Conservation (phyloP, 2,888 invertebrate genomes). For the Nemapogon koenigi region DNA sequence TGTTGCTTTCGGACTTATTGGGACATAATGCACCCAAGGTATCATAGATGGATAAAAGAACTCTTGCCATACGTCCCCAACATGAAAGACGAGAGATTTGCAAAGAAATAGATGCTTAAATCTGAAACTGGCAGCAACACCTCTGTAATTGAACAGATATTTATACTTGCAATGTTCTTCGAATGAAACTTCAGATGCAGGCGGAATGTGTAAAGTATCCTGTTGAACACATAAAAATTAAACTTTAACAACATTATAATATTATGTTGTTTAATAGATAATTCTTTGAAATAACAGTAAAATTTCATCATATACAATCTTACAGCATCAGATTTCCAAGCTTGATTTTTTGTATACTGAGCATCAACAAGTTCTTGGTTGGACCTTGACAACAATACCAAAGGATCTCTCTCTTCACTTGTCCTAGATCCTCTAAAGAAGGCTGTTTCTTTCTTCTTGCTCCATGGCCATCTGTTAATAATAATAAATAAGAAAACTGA, state of each 20-base stretch:
- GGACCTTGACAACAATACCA: slow-evolving; percentile 81
- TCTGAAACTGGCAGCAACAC: slow-evolving; percentile 97
- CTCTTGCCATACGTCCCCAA: slow-evolving; percentile 93
- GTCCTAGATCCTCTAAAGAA: slow-evolving; percentile 97
- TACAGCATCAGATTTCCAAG: slow-evolving; percentile 93
- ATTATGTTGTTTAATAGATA: too few relatives aligned
- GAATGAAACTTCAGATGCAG: slow-evolving; percentile 86
- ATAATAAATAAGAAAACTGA: not conserved
- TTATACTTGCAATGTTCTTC: slow-evolving; percentile 93
- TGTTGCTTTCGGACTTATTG: slow-evolving; percentile 70
- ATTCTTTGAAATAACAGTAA: too few relatives aligned
- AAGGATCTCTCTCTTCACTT: slow-evolving; percentile 85
- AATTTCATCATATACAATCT: slow-evolving; percentile 14
- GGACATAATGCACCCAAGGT: slow-evolving; percentile 96
- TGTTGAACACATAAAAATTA: slow-evolving; percentile 31
- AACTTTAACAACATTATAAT: not conserved
- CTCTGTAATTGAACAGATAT: slow-evolving; percentile 94
- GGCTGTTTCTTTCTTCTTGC: slow-evolving; percentile 70
- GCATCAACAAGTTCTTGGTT: slow-evolving; percentile 85
- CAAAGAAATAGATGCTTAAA: slow-evolving; percentile 95
- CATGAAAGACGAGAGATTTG: slow-evolving; percentile 91
- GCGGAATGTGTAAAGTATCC: slow-evolving; percentile 85
- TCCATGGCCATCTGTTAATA: slow-evolving; percentile 71
- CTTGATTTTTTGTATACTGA: slow-evolving; percentile 96
- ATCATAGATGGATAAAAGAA: slow-evolving; percentile 91